Percentiles rank a stretch among this genome's conserved stretches.
phyloP scores from a whole-genome alignment of 2,113 vertebrate genomes.

The Atlantisia rogersi region DNA sequence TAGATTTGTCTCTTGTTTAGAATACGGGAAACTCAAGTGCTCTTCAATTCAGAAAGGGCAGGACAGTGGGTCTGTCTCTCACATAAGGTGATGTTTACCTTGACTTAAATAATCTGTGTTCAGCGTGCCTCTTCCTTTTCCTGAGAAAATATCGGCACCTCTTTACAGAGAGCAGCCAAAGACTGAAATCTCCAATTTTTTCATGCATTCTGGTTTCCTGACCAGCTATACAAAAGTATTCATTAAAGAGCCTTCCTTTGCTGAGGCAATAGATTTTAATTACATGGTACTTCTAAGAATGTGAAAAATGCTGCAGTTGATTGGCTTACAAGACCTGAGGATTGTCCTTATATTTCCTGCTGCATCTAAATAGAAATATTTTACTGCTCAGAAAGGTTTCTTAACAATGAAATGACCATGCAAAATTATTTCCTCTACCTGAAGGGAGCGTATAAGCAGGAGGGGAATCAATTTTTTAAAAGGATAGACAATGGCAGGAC shows the following conservation, averaged over 20 bases:
- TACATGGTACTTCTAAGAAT: neutral
- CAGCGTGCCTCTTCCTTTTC: neutral
- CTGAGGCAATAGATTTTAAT: neutral
- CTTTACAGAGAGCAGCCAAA: neutral
- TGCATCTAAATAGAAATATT: neutral
- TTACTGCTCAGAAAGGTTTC: neutral
- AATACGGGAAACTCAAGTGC: neutral
- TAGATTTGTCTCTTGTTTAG: neutral
- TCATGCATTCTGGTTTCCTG: neutral
- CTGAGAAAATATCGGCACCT: neutral
- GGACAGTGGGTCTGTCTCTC: neutral
- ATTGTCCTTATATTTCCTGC: neutral
- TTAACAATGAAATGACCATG: neutral
- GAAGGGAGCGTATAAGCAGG: too few relatives aligned
- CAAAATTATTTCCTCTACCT: neutral
- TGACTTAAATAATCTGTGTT: neutral
- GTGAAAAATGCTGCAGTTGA: neutral
- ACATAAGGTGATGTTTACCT: neutral
- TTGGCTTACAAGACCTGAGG: neutral
- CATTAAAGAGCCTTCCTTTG: neutral
- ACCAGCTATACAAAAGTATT: neutral
- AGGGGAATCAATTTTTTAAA: too few relatives aligned
- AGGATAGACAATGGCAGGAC: too few relatives aligned
- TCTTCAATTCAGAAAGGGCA: neutral
- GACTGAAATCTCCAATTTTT: neutral